Percentiles rank a stretch among this genome's conserved stretches.
Conservation (phyloP, 35 echinoderm and acorn worm species). For the Strongylocentrotus purpuratus region DNA sequence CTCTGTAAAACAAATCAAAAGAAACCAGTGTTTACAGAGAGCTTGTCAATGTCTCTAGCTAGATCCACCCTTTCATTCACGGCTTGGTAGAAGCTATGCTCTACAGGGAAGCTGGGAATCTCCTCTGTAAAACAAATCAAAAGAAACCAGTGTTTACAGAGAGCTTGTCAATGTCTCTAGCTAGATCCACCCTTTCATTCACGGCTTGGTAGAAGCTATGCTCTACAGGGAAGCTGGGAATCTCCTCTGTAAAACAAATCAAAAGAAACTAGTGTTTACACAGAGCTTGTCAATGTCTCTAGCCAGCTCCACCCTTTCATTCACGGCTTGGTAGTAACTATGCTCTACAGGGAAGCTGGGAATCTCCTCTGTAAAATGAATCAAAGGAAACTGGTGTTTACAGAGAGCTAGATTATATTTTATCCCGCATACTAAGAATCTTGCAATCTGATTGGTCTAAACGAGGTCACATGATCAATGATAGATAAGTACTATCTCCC, state of each 20-base stretch:
- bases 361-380: constrained; percentile 61
- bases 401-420: background rate
- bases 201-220: constrained; percentile 73
- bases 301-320: constrained; percentile 69
- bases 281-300: constrained; percentile 74
- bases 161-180: constrained; percentile 73
- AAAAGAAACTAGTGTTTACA: background rate
- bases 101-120: constrained; percentile 79
- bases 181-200: constrained; percentile 66
- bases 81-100: constrained; percentile 67
- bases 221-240: constrained; percentile 81
- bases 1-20: background rate
- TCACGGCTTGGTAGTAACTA: constrained; percentile 72
- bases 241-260: constrained; percentile 51
- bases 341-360: constrained; percentile 77
- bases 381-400: background rate
- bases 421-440: too few relatives aligned
- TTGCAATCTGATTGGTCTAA: too few relatives aligned
- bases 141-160: too few relatives aligned
- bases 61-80: constrained; percentile 74
- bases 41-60: constrained; percentile 69
- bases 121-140: constrained; percentile 48
- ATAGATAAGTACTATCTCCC: too few relatives aligned
- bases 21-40: background rate
- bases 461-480: too few relatives aligned